Conservation (phyloP, 2,888 invertebrate species). For the Diloba caeruleocephala region DNA sequence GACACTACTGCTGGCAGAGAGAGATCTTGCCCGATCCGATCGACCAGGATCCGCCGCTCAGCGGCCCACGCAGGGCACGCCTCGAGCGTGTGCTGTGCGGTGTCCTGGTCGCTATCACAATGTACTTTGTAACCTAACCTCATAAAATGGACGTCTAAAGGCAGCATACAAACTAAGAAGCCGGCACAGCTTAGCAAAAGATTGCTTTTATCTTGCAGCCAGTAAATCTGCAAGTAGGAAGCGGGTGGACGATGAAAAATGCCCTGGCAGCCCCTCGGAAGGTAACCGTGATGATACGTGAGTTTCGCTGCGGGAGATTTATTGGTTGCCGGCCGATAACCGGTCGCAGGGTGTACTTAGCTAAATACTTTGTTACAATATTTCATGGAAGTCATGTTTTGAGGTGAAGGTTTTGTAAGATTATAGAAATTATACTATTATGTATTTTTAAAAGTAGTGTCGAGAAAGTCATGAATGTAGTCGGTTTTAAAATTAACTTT, state of each 20-base stretch:
- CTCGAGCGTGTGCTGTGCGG: no score
- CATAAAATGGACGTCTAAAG: background rate
- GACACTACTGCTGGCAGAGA: no score
- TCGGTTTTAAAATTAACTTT: no score
- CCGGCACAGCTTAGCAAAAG: conserved; percentile 53
- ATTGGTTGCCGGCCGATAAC: conserved; percentile 43
- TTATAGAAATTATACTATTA: no score
- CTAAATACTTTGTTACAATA: conserved; percentile 44
- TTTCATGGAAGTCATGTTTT: conserved; percentile 20
- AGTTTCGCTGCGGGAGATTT: conserved; percentile 57
- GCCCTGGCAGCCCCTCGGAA: conserved; percentile 54
- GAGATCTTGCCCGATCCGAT: no score
- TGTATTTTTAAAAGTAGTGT: no score
- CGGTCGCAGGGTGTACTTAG: conserved; percentile 42
- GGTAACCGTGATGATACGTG: conserved; percentile 64
- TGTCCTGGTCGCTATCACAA: no score
- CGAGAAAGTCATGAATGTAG: no score
- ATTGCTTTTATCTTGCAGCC: conserved; percentile 64
- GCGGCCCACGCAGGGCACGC: no score
- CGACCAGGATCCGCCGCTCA: no score
- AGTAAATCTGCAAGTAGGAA: conserved; percentile 73
- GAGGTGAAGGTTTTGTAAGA: background rate
- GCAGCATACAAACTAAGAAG: conserved; percentile 35
- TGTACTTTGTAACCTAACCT: background rate
- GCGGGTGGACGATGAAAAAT: conserved; percentile 71